These are phyloP conservation scores for Pangasius djambal DNA, from an alignment of 2,797 vertebrate genomes.

Conservation along the genomic window DNA sequence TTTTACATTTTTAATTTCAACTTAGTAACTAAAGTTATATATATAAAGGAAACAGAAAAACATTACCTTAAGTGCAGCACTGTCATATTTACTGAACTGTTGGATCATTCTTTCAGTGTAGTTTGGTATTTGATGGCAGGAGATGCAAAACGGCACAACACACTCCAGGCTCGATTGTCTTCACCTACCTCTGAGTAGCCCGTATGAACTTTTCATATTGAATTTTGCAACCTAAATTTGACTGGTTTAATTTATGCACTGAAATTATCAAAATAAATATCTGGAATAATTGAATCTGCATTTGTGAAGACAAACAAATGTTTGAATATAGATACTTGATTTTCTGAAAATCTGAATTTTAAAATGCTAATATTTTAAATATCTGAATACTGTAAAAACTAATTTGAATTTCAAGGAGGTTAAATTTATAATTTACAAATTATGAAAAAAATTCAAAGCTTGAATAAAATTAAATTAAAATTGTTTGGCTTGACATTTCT, in stretches of 20 bases:
- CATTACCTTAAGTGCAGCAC: too few species aligned
- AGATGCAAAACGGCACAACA: neutral
- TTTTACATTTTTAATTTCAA: too few species aligned
- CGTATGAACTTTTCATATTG: neutral
- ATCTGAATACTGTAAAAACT: neutral
- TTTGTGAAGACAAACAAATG: neutral
- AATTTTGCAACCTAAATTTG: neutral
- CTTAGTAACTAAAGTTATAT: too few species aligned
- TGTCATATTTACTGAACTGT: too few species aligned
- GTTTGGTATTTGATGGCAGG: neutral
- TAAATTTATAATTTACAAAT: too few species aligned
- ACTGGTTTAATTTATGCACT: too few species aligned
- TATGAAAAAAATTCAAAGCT: neutral
- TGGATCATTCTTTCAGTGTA: neutral
- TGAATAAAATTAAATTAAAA: neutral
- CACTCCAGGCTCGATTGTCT: neutral
- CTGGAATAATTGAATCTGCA: neutral
- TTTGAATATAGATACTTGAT: neutral
- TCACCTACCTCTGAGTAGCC: neutral
- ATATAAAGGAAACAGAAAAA: too few species aligned
- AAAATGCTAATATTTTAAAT: neutral
- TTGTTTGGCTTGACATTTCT: neutral
- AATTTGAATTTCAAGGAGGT: neutral
- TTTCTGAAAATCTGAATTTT: neutral
- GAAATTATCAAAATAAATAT: neutral